phyloP scores from a whole-genome alignment of 2,113 vertebrate genomes.

The Delphinus delphis region DNA sequence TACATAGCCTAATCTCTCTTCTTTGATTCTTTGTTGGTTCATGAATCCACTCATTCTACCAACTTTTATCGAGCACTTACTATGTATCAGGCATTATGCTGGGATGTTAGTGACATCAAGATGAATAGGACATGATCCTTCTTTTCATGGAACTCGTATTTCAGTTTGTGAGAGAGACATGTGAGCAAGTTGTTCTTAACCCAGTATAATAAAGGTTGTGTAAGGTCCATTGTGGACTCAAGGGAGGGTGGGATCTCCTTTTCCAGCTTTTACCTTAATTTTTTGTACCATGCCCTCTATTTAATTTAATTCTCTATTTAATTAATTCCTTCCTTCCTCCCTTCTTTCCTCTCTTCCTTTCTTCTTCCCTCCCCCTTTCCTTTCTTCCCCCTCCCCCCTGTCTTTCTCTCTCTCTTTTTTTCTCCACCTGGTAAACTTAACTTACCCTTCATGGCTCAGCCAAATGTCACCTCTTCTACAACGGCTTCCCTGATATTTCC shows the following conservation, averaged over 20 bases:
- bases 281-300: not conserved
- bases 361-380: not conserved
- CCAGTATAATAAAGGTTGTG: not conserved
- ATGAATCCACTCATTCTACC: not conserved
- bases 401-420: not conserved
- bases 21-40: not conserved
- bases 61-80: not conserved
- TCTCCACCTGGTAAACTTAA: conserved; percentile 49
- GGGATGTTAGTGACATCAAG: not conserved
- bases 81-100: not conserved
- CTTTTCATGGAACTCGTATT: not conserved
- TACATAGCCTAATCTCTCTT: not conserved
- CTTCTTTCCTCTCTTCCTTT: not conserved
- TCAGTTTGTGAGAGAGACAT: not conserved
- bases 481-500: conserved; percentile 56
- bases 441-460: conserved; percentile 41
- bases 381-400: not conserved
- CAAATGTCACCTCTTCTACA: conserved; percentile 60
- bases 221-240: not conserved
- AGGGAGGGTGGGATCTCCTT: not conserved
- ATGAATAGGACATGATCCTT: not conserved
- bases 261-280: not conserved
- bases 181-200: not conserved
- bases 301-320: conserved; percentile 11
- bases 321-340: not conserved